These are phyloP conservation scores for Nephrotoma guestfalica DNA, from an alignment of 2,888 invertebrate species.

Conservation along the genomic window DNA sequence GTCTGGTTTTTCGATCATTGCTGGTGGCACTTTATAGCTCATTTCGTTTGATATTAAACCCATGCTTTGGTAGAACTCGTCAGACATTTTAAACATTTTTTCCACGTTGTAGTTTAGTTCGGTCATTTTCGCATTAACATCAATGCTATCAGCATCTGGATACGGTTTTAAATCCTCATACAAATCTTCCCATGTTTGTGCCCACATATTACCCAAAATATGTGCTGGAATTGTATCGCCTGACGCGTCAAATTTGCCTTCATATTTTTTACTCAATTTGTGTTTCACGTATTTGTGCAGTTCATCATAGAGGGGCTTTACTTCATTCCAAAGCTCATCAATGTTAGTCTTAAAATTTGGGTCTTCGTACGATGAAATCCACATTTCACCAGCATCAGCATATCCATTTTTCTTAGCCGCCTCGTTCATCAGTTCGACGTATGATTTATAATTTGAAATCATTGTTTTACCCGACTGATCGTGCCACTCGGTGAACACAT, in stretches of 20 bases:
- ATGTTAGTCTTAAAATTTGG: constrained; percentile 15
- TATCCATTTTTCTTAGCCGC: constrained; percentile 58
- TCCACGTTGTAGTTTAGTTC: constrained; percentile 19
- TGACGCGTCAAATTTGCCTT: constrained; percentile 26
- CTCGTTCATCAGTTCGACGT: constrained; percentile 50
- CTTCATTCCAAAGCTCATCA: constrained; percentile 6
- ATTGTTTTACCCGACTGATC: constrained; percentile 52
- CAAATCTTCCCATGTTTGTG: constrained; percentile 34
- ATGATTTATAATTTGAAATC: constrained; percentile 45
- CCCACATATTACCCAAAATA: constrained; percentile 33
- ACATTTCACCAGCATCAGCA: constrained; percentile 38
- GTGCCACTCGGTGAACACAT: constrained; percentile 71
- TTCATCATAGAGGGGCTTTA: constrained; percentile 8
- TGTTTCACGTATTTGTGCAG: constrained; percentile 7
- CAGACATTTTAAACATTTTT: constrained; percentile 34
- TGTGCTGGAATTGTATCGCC: constrained; percentile 33
- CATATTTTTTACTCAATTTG: constrained; percentile 11
- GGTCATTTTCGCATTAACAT: constrained; percentile 35
- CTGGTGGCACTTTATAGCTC: constrained; percentile 28
- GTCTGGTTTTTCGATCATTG: constrained; percentile 37
- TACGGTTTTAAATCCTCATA: constrained; percentile 28
- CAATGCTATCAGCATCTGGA: constrained; percentile 21
- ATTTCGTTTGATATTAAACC: constrained; percentile 35
- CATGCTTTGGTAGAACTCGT: constrained; percentile 34
- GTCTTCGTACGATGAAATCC: constrained; percentile 34